Conservation (phyloP, 1,140 invertebrate species). For the Diploscapter pachys region DNA sequence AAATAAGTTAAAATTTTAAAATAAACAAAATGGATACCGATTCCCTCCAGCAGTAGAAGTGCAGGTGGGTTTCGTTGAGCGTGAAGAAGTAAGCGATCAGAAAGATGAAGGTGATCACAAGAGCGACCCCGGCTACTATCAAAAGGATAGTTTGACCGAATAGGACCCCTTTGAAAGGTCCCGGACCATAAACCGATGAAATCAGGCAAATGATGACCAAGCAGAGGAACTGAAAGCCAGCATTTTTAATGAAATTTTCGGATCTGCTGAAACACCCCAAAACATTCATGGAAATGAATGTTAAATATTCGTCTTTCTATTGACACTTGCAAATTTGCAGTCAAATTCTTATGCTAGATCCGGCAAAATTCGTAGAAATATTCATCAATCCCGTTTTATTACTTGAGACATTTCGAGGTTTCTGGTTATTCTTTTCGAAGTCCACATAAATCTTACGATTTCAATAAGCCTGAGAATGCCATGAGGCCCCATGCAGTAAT, state of each 20-base stretch:
- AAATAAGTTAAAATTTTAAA: too few relatives aligned
- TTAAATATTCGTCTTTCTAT: too few relatives aligned
- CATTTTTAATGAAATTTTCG: neutral
- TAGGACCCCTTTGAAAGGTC: constrained; percentile 58
- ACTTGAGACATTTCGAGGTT: too few relatives aligned
- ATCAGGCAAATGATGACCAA: constrained; percentile 53
- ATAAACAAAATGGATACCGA: neutral
- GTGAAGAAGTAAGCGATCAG: constrained; percentile 53
- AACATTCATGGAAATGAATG: too few relatives aligned
- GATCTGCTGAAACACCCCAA: too few relatives aligned
- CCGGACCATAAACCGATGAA: constrained; percentile 53
- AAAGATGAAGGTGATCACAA: constrained; percentile 57
- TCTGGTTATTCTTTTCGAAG: too few relatives aligned
- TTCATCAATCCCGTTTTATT: too few relatives aligned
- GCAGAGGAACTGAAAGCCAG: constrained; percentile 48
- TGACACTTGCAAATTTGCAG: too few relatives aligned
- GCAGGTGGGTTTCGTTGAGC: constrained; percentile 47
- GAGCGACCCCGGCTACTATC: constrained; percentile 45
- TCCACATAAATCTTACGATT: constrained; percentile 44
- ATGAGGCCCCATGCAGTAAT: constrained; percentile 48
- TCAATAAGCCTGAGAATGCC: constrained; percentile 52
- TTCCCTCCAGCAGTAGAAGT: constrained; percentile 53
- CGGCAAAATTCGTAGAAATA: too few relatives aligned
- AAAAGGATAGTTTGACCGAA: constrained; percentile 57
- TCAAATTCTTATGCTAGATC: neutral